Evolutionary conservation across 2,113 vertebrate genomes (phyloP).

Genomic region (Otus sunia): DNA sequence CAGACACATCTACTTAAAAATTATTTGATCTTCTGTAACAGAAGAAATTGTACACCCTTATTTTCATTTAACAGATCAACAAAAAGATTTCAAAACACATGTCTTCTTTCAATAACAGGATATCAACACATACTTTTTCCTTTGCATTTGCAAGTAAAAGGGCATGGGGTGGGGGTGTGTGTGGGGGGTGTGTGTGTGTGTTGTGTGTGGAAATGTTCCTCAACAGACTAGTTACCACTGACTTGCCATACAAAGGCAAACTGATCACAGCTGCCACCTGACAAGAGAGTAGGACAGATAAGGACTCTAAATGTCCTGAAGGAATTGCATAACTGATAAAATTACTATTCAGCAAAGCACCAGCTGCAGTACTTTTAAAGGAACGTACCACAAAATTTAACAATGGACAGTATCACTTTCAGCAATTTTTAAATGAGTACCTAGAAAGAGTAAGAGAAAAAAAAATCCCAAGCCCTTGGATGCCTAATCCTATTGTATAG

Average conservation of each 20-base stretch:
- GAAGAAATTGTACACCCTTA: not conserved
- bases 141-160: not conserved
- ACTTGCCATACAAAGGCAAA: not conserved
- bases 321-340: not conserved
- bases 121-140: not conserved
- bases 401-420: not conserved
- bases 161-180: not conserved
- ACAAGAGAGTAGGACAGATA: not conserved
- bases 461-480: not conserved
- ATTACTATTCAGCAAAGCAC: not conserved
- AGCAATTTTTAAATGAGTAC: not conserved
- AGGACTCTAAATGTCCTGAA: not conserved
- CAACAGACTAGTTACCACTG: not conserved
- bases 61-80: not conserved
- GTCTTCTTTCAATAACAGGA: not conserved
- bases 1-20: not conserved
- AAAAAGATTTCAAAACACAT: not conserved
- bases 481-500: not conserved
- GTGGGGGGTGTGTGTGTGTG: no score
- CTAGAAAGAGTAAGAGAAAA: not conserved
- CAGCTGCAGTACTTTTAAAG: not conserved
- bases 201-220: not conserved
- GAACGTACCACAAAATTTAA: not conserved
- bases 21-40: not conserved
- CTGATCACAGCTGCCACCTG: conserved; percentile 10